Conservation (phyloP, 2,888 invertebrate species). For the Dysmachus trigonus region DNA sequence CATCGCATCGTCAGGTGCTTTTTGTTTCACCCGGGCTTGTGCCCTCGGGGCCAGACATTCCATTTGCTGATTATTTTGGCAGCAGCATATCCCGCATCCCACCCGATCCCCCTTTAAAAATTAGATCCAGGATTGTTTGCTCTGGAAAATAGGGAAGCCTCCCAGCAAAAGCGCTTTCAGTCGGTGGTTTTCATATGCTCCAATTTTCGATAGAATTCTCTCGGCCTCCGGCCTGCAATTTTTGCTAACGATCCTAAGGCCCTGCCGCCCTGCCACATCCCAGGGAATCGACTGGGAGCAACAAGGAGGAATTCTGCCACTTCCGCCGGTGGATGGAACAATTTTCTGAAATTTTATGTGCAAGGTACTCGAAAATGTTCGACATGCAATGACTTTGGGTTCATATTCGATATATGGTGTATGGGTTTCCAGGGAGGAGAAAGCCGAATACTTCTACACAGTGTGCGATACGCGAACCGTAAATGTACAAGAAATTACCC, state of each 20-base stretch:
- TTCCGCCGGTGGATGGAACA: background rate
- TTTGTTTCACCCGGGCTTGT: background rate
- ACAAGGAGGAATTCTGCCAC: slow-evolving; percentile 8
- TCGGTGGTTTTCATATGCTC: slow-evolving; percentile 2
- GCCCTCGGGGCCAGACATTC: slow-evolving; percentile 24
- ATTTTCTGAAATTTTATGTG: slow-evolving; percentile 28
- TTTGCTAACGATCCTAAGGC: background rate
- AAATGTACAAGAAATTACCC: background rate
- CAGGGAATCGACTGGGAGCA: background rate
- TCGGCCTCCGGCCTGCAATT: slow-evolving; percentile 22
- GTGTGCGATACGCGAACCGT: background rate
- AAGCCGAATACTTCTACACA: background rate
- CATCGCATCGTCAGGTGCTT: background rate
- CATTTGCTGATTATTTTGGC: slow-evolving; percentile 46
- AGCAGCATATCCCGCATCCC: background rate
- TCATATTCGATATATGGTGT: background rate
- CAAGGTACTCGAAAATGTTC: slow-evolving; percentile 11
- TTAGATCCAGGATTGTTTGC: slow-evolving; percentile 4
- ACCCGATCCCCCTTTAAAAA: background rate
- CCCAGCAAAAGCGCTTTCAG: background rate
- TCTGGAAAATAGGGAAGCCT: background rate
- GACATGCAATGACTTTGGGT: slow-evolving; percentile 26
- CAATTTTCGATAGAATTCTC: slow-evolving; percentile 4
- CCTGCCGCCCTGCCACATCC: background rate
- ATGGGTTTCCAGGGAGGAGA: background rate